Conservation (phyloP, 2,888 invertebrate genomes). For the Scaptomyza tumidula region DNA sequence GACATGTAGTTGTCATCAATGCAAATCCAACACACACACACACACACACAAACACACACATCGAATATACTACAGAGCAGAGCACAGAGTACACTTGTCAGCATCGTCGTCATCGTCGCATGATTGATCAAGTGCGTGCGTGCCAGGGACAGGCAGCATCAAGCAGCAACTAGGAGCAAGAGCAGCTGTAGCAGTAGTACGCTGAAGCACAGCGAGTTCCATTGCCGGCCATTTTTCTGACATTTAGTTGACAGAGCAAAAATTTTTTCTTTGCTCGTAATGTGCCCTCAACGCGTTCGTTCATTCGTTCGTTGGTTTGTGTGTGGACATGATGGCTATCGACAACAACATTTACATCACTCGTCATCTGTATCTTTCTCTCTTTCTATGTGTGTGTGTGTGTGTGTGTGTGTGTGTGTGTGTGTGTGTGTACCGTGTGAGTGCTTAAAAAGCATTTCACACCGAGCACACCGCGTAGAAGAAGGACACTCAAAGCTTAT, state of each 20-base stretch:
- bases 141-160: constrained; percentile 58
- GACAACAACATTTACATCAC: constrained; percentile 56
- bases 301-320: constrained; percentile 18
- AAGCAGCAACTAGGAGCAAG: constrained; percentile 25
- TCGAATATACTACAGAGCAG: neutral
- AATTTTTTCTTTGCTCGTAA: constrained; percentile 73
- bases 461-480: constrained; percentile 33
- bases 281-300: constrained; percentile 58
- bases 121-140: constrained; percentile 79
- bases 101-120: constrained; percentile 62
- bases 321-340: constrained; percentile 36
- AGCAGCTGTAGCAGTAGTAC: constrained; percentile 13
- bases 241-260: constrained; percentile 78
- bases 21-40: constrained; percentile 64
- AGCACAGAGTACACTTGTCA: constrained; percentile 61
- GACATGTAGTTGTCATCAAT: constrained; percentile 77
- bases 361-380: neutral
- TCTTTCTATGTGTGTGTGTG: neutral
- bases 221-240: constrained; percentile 74
- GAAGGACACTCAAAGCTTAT: constrained; percentile 62
- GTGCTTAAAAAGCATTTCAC: constrained; percentile 76
- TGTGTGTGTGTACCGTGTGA: constrained; percentile 42
- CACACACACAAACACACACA: constrained; percentile 16
- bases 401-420: constrained; percentile 13
- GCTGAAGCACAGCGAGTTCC: constrained; percentile 40